These are phyloP conservation scores for Baccha elongata DNA, from an alignment of 2,888 invertebrate genomes.

Conservation along the genomic window DNA sequence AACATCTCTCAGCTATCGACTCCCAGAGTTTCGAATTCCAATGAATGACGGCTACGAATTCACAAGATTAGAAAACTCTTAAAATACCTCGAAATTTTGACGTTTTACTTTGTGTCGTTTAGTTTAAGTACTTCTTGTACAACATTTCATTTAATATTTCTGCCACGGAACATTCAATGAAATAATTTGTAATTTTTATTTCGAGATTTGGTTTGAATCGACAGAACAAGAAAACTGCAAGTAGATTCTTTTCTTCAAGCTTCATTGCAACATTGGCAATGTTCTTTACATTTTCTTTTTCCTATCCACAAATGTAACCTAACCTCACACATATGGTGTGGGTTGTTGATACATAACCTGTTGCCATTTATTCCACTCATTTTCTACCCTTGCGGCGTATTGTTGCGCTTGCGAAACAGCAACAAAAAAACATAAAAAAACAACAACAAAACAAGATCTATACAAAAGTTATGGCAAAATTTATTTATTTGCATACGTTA, in stretches of 20 bases:
- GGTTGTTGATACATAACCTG: conserved; percentile 32
- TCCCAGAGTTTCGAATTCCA: too few species aligned
- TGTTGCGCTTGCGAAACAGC: conserved; percentile 29
- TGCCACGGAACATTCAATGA: too few species aligned
- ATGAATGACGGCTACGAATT: too few species aligned
- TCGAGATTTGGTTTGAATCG: too few species aligned
- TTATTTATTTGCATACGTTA: conserved; percentile 34
- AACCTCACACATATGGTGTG: conserved; percentile 32
- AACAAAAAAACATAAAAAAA: conserved; percentile 1
- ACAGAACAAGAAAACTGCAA: too few species aligned
- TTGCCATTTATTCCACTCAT: conserved; percentile 1
- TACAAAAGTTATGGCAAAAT: conserved; percentile 24
- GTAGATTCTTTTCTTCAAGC: neutral
- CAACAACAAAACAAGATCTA: conserved; percentile 24
- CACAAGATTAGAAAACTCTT: too few species aligned
- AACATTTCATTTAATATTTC: too few species aligned
- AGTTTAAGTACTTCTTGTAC: too few species aligned
- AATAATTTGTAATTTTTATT: too few species aligned
- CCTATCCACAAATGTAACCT: conserved; percentile 17
- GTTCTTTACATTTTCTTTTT: neutral
- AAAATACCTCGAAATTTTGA: too few species aligned
- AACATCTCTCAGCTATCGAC: too few species aligned
- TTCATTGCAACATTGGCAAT: neutral
- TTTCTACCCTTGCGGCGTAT: conserved; percentile 3
- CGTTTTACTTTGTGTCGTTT: too few species aligned